These are phyloP conservation scores for Aromia moschata DNA, from an alignment of 2,888 invertebrate species.

Conservation along the genomic window DNA sequence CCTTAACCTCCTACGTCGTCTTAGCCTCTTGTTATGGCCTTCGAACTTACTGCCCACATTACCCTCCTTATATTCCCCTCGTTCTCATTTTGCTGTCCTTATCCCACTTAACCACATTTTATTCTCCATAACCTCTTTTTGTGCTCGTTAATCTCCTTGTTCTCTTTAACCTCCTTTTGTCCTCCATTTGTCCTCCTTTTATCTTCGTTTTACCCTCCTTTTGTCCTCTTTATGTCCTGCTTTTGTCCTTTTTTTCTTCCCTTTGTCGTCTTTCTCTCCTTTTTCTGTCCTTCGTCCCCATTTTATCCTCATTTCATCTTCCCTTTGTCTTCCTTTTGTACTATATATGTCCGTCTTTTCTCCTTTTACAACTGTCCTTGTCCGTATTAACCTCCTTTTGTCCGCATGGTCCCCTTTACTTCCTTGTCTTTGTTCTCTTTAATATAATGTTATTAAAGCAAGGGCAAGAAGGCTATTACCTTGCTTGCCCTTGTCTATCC, in stretches of 20 bases:
- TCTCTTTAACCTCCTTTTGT: background rate
- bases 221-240: background rate
- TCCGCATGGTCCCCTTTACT: too few relatives aligned
- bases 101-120: background rate
- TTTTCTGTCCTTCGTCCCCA: background rate
- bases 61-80: background rate
- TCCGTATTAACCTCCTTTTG: too few relatives aligned
- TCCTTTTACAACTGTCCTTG: too few relatives aligned
- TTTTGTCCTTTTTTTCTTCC: background rate
- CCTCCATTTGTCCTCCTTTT: background rate
- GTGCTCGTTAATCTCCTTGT: background rate
- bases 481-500: too few relatives aligned
- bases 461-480: too few relatives aligned
- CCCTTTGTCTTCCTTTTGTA: background rate
- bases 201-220: background rate
- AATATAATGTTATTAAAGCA: too few relatives aligned
- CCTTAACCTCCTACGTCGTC: too few relatives aligned
- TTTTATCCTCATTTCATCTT: background rate
- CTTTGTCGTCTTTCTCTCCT: background rate
- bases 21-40: too few relatives aligned
- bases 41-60: too few relatives aligned
- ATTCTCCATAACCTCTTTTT: background rate
- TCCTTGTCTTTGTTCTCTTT: too few relatives aligned
- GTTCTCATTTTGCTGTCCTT: background rate
- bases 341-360: too few relatives aligned